A percentile compares a stretch with the other conserved stretches of the same genome.
phyloP scores from a whole-genome alignment of 2,113 vertebrate genomes.

The Lycaon pictus region DNA sequence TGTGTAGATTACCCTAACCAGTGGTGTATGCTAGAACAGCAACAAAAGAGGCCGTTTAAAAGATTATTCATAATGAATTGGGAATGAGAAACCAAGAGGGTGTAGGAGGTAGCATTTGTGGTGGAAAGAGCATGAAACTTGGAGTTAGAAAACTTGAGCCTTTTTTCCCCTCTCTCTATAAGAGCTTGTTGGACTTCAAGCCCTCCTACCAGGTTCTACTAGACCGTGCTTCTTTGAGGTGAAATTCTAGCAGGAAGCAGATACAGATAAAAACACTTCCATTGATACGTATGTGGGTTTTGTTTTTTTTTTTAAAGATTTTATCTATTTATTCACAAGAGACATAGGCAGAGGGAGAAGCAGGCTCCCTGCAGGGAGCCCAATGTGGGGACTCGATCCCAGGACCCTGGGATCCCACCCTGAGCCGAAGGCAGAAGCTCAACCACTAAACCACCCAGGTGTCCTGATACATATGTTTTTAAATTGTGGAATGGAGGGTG shows the following conservation, averaged over 20 bases:
- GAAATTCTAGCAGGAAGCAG: background rate
- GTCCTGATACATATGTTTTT: background rate
- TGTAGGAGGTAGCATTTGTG: background rate
- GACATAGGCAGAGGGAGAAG: too few relatives aligned
- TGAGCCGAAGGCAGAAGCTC: too few relatives aligned
- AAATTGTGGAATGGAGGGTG: background rate
- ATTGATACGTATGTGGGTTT: background rate
- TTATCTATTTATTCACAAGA: too few relatives aligned
- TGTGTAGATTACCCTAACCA: background rate
- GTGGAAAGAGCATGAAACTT: background rate
- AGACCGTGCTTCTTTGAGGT: background rate
- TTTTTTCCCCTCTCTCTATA: background rate
- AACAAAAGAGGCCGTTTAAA: background rate
- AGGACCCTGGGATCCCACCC: too few relatives aligned
- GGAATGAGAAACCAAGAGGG: background rate
- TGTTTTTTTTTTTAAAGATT: too few relatives aligned
- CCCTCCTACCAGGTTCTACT: background rate
- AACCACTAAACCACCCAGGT: too few relatives aligned
- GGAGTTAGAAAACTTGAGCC: background rate
- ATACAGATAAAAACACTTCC: background rate
- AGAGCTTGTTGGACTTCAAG: constrained; percentile 2
- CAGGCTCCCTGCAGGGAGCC: too few relatives aligned
- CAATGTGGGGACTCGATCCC: too few relatives aligned
- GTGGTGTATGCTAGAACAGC: background rate
- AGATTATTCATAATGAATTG: background rate